Evolutionary conservation across 2,888 invertebrate genomes (phyloP).

Genomic region (Pyrgus malvae): DNA sequence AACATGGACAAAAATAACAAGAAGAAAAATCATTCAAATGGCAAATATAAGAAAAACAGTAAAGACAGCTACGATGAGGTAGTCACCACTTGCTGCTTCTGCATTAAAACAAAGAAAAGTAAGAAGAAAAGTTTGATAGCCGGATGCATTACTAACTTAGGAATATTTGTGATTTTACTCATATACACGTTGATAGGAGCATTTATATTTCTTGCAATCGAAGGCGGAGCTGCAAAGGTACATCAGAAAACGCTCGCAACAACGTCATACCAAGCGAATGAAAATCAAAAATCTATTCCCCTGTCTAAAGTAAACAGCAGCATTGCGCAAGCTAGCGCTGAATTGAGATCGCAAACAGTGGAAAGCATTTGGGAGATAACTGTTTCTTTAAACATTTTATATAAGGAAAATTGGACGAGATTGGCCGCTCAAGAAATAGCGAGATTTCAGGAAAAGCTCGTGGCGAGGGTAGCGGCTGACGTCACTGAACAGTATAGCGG

Average conservation of each 20-base stretch:
- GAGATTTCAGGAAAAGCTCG: constrained; percentile 91
- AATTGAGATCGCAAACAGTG: constrained; percentile 84
- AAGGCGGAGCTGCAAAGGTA: constrained; percentile 83
- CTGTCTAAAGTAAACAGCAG: constrained; percentile 61
- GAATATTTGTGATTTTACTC: constrained; percentile 90
- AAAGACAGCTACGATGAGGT: constrained; percentile 71
- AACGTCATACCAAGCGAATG: constrained; percentile 70
- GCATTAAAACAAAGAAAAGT: constrained; percentile 73
- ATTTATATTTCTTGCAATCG: constrained; percentile 92
- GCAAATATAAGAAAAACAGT: constrained; percentile 71
- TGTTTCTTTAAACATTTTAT: constrained; percentile 91
- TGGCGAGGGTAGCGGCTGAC: constrained; percentile 89
- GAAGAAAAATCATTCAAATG: constrained; percentile 71
- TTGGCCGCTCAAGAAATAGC: constrained; percentile 86
- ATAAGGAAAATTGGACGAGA: constrained; percentile 94
- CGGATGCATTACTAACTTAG: constrained; percentile 89
- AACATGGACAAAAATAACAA: constrained; percentile 75
- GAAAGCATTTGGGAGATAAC: constrained; percentile 96
- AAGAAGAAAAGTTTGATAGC: constrained; percentile 79
- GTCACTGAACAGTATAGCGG: constrained; percentile 82
- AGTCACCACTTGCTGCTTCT: constrained; percentile 72
- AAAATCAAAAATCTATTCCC: constrained; percentile 58
- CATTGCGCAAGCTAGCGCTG: constrained; percentile 69
- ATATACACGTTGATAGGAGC: constrained; percentile 89
- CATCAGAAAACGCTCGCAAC: constrained; percentile 77